Evolutionary conservation across 2,888 invertebrate species (phyloP).

Genomic region (Ormyrus nitidulus): DNA sequence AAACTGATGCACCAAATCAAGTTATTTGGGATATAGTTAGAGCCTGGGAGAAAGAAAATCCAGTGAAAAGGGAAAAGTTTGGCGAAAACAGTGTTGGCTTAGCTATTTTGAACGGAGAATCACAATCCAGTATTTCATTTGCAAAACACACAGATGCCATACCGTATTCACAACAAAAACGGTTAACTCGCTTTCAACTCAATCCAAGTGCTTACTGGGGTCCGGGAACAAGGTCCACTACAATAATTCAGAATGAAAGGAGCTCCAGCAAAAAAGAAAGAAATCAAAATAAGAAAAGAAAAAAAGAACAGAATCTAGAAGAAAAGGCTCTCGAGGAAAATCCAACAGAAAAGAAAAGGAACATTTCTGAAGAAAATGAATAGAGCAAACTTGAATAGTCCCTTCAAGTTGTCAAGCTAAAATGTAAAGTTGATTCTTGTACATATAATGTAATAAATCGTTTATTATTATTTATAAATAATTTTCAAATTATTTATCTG

Average conservation of each 20-base stretch:
- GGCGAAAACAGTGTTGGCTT: conserved; percentile 76
- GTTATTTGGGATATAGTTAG: conserved; percentile 95
- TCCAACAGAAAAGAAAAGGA: conserved; percentile 37
- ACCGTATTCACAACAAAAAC: conserved; percentile 85
- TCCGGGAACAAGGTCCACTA: conserved; percentile 88
- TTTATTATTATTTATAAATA: too few species aligned
- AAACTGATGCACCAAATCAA: conserved; percentile 91
- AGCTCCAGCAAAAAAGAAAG: conserved; percentile 54
- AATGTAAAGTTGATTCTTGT: conserved; percentile 18
- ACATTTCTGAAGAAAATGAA: conserved; percentile 7
- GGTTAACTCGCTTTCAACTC: conserved; percentile 87
- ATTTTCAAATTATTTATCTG: too few species aligned
- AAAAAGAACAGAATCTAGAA: conserved; percentile 55
- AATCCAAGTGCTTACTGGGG: conserved; percentile 95
- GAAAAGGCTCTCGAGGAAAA: conserved; percentile 1
- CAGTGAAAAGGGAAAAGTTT: conserved; percentile 81
- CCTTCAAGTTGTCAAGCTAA: neutral
- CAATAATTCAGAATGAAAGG: conserved; percentile 76
- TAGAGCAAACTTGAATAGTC: neutral
- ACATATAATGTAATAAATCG: conserved; percentile 26
- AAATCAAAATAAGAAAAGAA: conserved; percentile 58
- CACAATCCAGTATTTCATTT: conserved; percentile 77
- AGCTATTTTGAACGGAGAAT: conserved; percentile 78
- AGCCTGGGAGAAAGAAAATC: conserved; percentile 85
- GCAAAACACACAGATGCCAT: conserved; percentile 84